These are phyloP conservation scores for Maylandia zebra DNA, from an alignment of 2,113 vertebrate species.

Conservation along the genomic window DNA sequence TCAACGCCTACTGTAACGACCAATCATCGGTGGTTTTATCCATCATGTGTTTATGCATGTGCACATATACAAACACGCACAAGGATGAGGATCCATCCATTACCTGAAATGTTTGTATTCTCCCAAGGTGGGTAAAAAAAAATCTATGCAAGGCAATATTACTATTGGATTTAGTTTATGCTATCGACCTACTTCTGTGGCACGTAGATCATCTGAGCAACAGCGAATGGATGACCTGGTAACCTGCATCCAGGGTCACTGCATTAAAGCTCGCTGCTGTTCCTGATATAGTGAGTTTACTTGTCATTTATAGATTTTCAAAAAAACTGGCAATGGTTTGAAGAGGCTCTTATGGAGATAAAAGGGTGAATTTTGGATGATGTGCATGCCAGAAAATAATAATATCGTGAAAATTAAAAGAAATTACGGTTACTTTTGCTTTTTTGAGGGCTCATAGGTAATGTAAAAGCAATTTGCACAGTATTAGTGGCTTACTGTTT, in stretches of 20 bases:
- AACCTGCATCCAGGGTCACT: constrained; percentile 44
- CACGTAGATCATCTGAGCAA: constrained; percentile 48
- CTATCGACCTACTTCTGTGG: constrained; percentile 45
- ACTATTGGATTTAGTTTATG: constrained; percentile 69
- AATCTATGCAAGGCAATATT: constrained; percentile 71
- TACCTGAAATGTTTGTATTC: constrained; percentile 53
- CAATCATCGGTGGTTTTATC: constrained; percentile 44
- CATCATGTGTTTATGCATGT: constrained; percentile 46
- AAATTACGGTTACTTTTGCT: background rate
- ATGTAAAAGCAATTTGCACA: background rate
- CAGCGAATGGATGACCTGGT: constrained; percentile 36
- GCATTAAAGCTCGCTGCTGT: background rate
- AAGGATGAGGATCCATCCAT: background rate
- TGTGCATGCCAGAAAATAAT: background rate
- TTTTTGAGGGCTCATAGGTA: background rate
- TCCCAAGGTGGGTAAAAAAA: constrained; percentile 46
- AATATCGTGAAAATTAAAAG: background rate
- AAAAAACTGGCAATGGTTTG: background rate
- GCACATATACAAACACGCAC: background rate
- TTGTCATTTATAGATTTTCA: background rate
- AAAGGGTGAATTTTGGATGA: background rate
- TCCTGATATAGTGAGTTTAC: background rate
- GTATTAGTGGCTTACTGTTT: background rate
- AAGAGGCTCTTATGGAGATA: background rate
- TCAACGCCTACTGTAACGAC: constrained; percentile 39